Conservation (phyloP, 92 coral and sea anemone species). For the Parazoanthus atlanticus region DNA sequence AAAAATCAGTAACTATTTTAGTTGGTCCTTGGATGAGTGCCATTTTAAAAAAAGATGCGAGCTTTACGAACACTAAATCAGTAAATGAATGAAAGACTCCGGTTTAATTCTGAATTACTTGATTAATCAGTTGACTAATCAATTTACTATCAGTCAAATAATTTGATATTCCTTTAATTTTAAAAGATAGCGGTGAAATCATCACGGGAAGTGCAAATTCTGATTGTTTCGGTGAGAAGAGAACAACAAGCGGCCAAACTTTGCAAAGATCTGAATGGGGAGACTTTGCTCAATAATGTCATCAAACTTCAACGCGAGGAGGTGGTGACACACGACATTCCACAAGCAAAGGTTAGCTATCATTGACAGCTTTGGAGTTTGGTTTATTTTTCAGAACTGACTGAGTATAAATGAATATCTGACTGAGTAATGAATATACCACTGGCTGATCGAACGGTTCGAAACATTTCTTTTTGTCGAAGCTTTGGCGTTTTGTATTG, state of each 20-base stretch:
- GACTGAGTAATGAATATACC: background rate
- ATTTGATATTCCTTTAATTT: background rate
- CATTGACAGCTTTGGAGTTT: background rate
- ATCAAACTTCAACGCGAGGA: conserved; percentile 30
- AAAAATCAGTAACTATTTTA: too few relatives aligned
- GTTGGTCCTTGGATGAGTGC: too few relatives aligned
- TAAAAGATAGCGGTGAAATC: conserved; percentile 54
- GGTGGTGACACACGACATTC: conserved; percentile 1
- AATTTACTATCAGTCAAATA: background rate
- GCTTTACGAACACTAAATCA: background rate
- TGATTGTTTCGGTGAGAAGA: conserved; percentile 73
- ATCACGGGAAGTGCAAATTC: conserved; percentile 48
- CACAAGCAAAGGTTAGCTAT: conserved; percentile 24
- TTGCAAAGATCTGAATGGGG: conserved; percentile 71
- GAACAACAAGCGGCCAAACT: conserved; percentile 69
- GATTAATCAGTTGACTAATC: background rate
- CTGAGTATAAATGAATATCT: too few relatives aligned
- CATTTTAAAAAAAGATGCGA: too few relatives aligned
- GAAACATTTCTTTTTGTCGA: background rate
- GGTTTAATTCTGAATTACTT: too few relatives aligned
- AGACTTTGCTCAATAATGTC: conserved; percentile 18
- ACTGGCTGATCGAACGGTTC: background rate
- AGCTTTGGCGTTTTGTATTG: background rate
- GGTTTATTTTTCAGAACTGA: background rate
- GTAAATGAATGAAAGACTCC: too few relatives aligned